These are phyloP conservation scores for Astyanax mexicanus DNA, from an alignment of 2,797 vertebrate genomes.

Conservation along the genomic window DNA sequence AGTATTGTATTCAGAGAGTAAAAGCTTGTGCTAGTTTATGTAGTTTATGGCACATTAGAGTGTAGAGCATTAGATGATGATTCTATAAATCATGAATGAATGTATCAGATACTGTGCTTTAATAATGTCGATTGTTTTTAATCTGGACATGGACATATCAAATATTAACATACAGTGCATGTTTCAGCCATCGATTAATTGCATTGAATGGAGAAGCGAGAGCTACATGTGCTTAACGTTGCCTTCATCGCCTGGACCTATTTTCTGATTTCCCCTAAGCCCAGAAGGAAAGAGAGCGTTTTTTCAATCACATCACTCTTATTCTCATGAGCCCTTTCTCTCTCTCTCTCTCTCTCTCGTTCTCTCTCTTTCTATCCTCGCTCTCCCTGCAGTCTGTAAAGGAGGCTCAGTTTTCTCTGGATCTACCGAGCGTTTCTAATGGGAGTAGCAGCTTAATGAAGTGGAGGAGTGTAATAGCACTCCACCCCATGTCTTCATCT, in stretches of 20 bases:
- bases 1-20: no score
- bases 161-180: no score
- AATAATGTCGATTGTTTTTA: no score
- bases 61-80: no score
- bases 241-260: constrained; percentile 61
- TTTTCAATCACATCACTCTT: constrained; percentile 27
- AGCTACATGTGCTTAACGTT: constrained; percentile 67
- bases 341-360: not conserved
- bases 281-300: constrained; percentile 6
- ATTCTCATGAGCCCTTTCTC: constrained; percentile 25
- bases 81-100: no score
- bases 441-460: constrained; percentile 78
- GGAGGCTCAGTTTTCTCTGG: constrained; percentile 11
- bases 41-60: no score
- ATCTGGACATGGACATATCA: no score
- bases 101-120: no score
- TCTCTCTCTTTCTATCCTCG: not conserved
- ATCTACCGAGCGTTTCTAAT: constrained; percentile 66
- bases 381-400: constrained; percentile 13
- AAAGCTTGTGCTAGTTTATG: no score
- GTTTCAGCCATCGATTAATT: no score
- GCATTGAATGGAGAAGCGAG: no score
- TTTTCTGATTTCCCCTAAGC: constrained; percentile 62
- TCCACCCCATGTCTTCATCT: constrained; percentile 54
- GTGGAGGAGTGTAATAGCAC: constrained; percentile 67